phyloP scores from a whole-genome alignment of 2,797 vertebrate species.

The Tadarida brasiliensis region DNA sequence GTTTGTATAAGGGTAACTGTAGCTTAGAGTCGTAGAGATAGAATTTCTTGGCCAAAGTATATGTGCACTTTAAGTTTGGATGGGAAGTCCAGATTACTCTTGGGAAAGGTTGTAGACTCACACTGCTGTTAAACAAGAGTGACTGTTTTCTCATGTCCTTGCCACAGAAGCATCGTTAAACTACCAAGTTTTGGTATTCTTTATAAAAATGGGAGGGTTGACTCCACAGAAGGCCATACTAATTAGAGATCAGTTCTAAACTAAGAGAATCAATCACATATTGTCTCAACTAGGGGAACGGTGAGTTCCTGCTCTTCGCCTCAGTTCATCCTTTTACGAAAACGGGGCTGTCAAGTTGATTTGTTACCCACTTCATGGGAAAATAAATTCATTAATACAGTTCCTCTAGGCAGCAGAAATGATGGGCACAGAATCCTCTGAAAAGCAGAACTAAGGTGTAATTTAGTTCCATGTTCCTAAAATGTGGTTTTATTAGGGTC shows the following conservation, averaged over 20 bases:
- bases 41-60: conserved; percentile 1
- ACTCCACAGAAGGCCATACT: background rate
- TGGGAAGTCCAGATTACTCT: conserved; percentile 36
- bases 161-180: conserved; percentile 54
- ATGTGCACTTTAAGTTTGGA: conserved; percentile 9
- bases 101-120: background rate
- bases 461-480: background rate
- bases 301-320: background rate
- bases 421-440: background rate
- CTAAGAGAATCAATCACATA: conserved; percentile 39
- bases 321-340: conserved; percentile 49
- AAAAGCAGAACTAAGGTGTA: conserved; percentile 45
- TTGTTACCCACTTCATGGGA: conserved; percentile 1
- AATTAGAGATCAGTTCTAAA: background rate
- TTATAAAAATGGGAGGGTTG: conserved; percentile 3
- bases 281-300: background rate
- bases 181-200: conserved; percentile 40
- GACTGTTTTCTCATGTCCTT: conserved; percentile 28
- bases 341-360: background rate
- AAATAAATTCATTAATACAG: conserved; percentile 19
- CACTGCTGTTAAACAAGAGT: background rate
- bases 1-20: background rate
- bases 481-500: background rate
- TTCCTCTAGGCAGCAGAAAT: conserved; percentile 42
- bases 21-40: background rate